A percentile compares a stretch with the other conserved stretches of the same genome.
Conservation (phyloP, 2,888 invertebrate species). For the Selenia dentaria region DNA sequence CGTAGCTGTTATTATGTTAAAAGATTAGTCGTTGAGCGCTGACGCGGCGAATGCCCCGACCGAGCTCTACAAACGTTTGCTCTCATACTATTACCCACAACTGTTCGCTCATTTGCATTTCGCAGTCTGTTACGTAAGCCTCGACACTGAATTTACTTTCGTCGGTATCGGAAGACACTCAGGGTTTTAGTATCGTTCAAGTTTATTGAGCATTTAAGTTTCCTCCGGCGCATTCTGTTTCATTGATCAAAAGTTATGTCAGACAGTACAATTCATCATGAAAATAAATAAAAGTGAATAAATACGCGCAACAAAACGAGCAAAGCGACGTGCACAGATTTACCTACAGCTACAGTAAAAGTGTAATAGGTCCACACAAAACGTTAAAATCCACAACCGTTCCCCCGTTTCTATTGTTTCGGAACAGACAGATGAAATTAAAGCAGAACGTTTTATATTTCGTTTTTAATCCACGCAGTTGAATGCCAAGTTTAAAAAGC, state of each 20-base stretch:
- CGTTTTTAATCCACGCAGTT: conserved; percentile 70
- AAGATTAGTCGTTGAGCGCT: conserved; percentile 53
- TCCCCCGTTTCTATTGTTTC: conserved; percentile 61
- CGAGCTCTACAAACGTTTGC: conserved; percentile 54
- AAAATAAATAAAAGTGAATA: conserved; percentile 22
- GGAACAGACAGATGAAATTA: conserved; percentile 66
- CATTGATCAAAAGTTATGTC: conserved; percentile 11
- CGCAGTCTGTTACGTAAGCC: conserved; percentile 52
- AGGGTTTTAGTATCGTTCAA: conserved; percentile 20
- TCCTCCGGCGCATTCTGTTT: conserved; percentile 13
- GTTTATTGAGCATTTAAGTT: conserved; percentile 24
- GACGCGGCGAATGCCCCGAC: conserved; percentile 31
- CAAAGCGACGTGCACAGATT: conserved; percentile 22
- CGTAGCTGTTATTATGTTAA: conserved; percentile 53
- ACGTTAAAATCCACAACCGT: conserved; percentile 52
- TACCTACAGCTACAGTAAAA: conserved; percentile 25
- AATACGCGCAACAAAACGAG: conserved; percentile 28
- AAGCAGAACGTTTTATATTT: conserved; percentile 68
- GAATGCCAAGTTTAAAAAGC: conserved; percentile 73
- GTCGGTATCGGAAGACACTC: conserved; percentile 32
- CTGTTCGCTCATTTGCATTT: conserved; percentile 65
- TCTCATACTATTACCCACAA: conserved; percentile 51
- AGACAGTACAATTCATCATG: conserved; percentile 8
- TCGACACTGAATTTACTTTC: conserved; percentile 43
- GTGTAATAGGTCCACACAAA: conserved; percentile 41